Evolutionary conservation across 2,797 vertebrate genomes (phyloP).

Genomic region (Phoxinus dragarum): DNA sequence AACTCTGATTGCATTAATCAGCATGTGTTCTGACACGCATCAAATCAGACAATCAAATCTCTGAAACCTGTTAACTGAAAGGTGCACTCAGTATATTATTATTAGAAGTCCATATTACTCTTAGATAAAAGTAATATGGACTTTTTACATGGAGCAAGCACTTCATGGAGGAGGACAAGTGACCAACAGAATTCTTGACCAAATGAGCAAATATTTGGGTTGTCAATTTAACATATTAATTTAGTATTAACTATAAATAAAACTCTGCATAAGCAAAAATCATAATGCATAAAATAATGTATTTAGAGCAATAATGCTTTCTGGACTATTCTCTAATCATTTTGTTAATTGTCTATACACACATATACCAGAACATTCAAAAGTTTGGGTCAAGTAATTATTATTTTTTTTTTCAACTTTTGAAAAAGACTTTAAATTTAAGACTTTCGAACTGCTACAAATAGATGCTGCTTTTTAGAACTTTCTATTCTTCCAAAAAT

Average conservation of each 20-base stretch:
- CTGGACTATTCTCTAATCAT: not conserved
- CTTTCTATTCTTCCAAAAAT: too few relatives aligned
- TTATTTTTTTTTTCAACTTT: not conserved
- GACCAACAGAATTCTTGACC: not conserved
- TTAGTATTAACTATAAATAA: not conserved
- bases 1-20: constrained; percentile 44
- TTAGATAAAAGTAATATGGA: not conserved
- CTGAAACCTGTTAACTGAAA: not conserved
- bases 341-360: not conserved
- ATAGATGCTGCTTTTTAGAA: too few relatives aligned
- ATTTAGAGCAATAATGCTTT: not conserved
- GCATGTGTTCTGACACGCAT: not conserved
- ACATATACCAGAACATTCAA: not conserved
- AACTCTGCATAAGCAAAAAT: not conserved
- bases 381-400: not conserved
- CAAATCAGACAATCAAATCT: not conserved
- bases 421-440: not conserved
- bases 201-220: not conserved
- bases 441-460: not conserved
- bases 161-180: not conserved
- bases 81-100: not conserved
- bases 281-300: not conserved
- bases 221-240: not conserved
- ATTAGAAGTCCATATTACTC: not conserved
- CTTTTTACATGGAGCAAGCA: not conserved